Conservation (phyloP, 2,113 vertebrate species). For the Petaurus breviceps region DNA sequence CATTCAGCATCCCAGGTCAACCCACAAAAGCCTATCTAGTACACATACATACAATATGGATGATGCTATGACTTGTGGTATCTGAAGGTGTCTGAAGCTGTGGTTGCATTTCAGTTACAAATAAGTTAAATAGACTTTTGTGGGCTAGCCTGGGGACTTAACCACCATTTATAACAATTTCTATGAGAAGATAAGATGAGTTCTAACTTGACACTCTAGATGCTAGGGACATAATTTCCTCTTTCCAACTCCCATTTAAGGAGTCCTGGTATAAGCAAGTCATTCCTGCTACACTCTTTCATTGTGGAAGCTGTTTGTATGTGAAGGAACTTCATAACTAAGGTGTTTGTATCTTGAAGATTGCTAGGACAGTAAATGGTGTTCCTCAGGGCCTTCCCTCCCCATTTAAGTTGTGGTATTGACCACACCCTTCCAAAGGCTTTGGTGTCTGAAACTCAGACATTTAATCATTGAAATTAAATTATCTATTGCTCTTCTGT, state of each 20-base stretch:
- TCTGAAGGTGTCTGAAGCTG: not conserved
- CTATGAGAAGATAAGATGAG: not conserved
- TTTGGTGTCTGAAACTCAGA: not conserved
- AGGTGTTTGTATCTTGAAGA: not conserved
- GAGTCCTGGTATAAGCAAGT: not conserved
- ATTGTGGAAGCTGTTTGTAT: not conserved
- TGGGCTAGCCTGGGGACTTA: not conserved
- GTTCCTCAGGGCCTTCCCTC: not conserved
- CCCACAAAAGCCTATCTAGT: not conserved
- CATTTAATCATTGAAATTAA: not conserved
- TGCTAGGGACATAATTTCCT: not conserved
- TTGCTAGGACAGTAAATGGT: not conserved
- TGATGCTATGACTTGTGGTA: not conserved
- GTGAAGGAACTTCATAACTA: not conserved
- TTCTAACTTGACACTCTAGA: not conserved
- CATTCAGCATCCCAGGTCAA: not conserved
- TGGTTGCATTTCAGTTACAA: not conserved
- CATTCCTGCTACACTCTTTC: not conserved
- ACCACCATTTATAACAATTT: not conserved
- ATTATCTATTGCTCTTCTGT: not conserved
- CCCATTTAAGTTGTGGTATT: not conserved
- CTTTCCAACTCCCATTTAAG: not conserved
- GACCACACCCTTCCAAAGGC: not conserved
- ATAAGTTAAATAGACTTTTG: not conserved
- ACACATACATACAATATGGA: no score